Percentiles rank a stretch among this genome's conserved stretches.
These are phyloP conservation scores for Alitta virens DNA, from an alignment of 2,888 invertebrate species.

Conservation along the genomic window DNA sequence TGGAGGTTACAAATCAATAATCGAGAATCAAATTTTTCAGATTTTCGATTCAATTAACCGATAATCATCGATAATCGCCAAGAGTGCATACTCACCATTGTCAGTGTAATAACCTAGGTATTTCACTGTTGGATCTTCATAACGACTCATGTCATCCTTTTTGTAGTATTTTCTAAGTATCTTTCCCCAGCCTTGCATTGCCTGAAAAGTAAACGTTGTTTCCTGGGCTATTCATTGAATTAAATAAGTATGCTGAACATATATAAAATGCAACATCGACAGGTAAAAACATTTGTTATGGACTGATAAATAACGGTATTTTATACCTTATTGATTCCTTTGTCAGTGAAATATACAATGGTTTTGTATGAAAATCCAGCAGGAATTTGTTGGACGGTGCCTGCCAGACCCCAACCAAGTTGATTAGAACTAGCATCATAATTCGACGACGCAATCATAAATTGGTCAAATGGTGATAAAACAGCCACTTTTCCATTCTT, in stretches of 20 bases:
- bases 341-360: conserved; percentile 32
- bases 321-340: conserved; percentile 38
- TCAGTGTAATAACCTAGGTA: conserved; percentile 16
- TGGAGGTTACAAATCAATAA: too few relatives aligned
- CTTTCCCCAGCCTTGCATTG: conserved; percentile 6
- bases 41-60: too few relatives aligned
- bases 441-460: conserved; percentile 34
- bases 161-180: neutral
- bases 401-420: conserved; percentile 43
- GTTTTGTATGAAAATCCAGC: conserved; percentile 31
- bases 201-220: too few relatives aligned
- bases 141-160: neutral
- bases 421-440: conserved; percentile 19
- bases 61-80: too few relatives aligned
- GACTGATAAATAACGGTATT: too few relatives aligned
- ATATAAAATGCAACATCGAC: too few relatives aligned
- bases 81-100: conserved; percentile 7
- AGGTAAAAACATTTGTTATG: too few relatives aligned
- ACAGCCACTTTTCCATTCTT: conserved; percentile 31
- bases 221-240: too few relatives aligned
- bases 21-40: too few relatives aligned
- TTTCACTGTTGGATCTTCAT: neutral
- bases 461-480: conserved; percentile 35
- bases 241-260: too few relatives aligned
- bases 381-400: conserved; percentile 34